Evolutionary conservation across 2,888 invertebrate species (phyloP).

Genomic region (Dicranocentrus wangi): DNA sequence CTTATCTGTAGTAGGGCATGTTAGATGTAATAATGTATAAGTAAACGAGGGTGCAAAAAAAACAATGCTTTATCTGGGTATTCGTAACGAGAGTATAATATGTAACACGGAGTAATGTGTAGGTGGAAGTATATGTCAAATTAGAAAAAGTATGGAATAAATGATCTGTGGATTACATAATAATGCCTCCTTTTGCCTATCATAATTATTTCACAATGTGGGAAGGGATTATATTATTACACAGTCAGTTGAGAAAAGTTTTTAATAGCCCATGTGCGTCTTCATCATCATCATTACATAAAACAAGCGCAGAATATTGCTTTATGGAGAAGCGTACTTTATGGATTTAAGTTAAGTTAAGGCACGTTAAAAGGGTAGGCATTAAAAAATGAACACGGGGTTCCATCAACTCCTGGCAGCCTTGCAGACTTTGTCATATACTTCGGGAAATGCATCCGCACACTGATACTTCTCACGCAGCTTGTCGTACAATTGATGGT

Average conservation of each 20-base stretch:
- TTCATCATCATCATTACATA: conserved; percentile 5
- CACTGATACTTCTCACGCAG: conserved; percentile 80
- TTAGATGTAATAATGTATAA: no score
- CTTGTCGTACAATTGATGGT: conserved; percentile 83
- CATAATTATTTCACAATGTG: no score
- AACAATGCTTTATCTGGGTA: conserved; percentile 8
- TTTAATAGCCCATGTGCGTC: no score
- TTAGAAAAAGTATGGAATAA: not conserved
- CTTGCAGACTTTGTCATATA: conserved; percentile 84
- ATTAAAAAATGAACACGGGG: no score
- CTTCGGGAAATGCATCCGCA: conserved; percentile 84
- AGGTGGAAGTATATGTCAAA: not conserved
- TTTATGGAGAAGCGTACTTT: not conserved
- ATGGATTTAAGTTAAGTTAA: no score
- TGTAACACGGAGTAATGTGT: no score
- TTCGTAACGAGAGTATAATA: no score
- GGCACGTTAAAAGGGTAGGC: no score
- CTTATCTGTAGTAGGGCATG: no score
- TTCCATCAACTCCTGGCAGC: conserved; percentile 75
- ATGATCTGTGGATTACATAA: not conserved
- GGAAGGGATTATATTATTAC: no score
- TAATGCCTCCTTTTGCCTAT: no score
- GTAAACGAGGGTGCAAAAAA: not conserved
- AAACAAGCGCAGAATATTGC: not conserved
- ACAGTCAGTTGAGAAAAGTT: no score